These are phyloP conservation scores for Oplegnathus fasciatus DNA, from an alignment of 2,113 vertebrate genomes.

Conservation along the genomic window DNA sequence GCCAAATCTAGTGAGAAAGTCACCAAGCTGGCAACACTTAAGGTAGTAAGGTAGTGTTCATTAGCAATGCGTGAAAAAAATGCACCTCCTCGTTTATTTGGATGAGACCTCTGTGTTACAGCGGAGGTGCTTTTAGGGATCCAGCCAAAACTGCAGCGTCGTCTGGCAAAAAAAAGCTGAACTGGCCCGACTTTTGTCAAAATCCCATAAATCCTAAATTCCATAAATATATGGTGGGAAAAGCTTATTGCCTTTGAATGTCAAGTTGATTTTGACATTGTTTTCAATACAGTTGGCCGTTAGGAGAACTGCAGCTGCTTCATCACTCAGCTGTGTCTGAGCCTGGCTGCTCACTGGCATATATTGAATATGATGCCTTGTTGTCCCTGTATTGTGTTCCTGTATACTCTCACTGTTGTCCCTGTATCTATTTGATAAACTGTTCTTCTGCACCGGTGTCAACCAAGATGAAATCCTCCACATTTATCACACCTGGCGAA, in stretches of 20 bases:
- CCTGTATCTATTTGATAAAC: constrained; percentile 16
- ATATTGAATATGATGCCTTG: neutral
- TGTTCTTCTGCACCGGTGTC: neutral
- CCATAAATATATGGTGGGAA: too few relatives aligned
- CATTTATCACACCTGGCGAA: constrained; percentile 29
- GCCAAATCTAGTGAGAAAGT: neutral
- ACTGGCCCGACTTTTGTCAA: too few relatives aligned
- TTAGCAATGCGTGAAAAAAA: too few relatives aligned
- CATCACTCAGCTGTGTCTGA: neutral
- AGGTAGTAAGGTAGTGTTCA: too few relatives aligned
- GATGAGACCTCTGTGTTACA: too few relatives aligned
- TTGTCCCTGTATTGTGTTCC: neutral
- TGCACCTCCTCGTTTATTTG: too few relatives aligned
- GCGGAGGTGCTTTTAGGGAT: too few relatives aligned
- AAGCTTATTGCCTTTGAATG: too few relatives aligned
- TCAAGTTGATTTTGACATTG: too few relatives aligned
- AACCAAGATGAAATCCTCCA: constrained; percentile 38
- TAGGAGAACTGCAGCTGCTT: neutral
- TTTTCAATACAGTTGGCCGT: neutral
- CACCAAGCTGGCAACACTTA: neutral
- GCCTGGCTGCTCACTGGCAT: neutral
- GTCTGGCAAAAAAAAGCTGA: too few relatives aligned
- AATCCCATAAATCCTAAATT: too few relatives aligned
- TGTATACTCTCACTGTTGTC: neutral
- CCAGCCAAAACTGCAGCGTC: too few relatives aligned